phyloP scores from a whole-genome alignment of 2,113 vertebrate species.

The Lynx canadensis region DNA sequence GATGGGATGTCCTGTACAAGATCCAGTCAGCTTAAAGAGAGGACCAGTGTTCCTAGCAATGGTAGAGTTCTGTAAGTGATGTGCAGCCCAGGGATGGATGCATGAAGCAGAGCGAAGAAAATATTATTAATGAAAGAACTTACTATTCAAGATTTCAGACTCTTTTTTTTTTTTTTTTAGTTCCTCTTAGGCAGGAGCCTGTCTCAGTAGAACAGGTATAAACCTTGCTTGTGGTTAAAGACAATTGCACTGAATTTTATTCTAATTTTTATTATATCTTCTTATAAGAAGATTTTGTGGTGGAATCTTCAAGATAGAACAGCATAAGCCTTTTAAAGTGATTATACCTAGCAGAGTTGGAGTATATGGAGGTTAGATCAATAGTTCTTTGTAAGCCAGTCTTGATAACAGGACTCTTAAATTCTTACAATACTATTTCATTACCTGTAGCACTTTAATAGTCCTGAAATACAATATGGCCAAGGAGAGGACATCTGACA shows the following conservation, averaged over 20 bases:
- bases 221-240: background rate
- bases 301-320: background rate
- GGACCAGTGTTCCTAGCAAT: background rate
- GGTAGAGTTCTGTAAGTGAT: background rate
- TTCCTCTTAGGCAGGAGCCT: background rate
- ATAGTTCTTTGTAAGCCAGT: background rate
- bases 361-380: background rate
- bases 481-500: background rate
- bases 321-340: background rate
- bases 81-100: background rate
- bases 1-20: background rate
- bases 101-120: background rate
- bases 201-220: background rate
- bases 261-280: background rate
- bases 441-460: background rate
- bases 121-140: background rate
- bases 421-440: background rate
- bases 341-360: background rate
- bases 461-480: background rate
- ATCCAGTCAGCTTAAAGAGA: background rate
- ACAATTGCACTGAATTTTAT: background rate
- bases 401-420: background rate
- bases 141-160: background rate
- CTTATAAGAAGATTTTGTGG: background rate
- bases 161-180: background rate